Evolutionary conservation across 1,140 invertebrate genomes (phyloP), one percentile per base, ranked within the genome.

Genomic region (Sogatella furcifera): DNA sequence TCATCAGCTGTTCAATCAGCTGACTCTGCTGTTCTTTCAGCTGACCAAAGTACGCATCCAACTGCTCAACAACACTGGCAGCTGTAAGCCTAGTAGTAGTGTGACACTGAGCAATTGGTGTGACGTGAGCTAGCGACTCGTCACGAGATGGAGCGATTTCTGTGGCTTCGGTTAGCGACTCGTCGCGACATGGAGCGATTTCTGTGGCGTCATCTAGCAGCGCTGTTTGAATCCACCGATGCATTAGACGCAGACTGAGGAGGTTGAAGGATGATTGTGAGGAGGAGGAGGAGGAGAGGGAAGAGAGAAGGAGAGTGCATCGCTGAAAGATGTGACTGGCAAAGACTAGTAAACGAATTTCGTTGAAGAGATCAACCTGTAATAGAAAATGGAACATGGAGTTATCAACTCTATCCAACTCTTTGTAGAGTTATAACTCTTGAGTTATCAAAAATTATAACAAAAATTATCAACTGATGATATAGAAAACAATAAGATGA

Each of bases 161-260:
- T n/a, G n/a, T n/a, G n/a, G n/a, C n/a, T n/a, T n/a, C n/a, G n/a
- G n/a, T n/a, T n/a, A n/a, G n/a, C n/a, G n/a, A n/a, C n/a, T n/a
- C n/a, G n/a, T n/a, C n/a, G n/a, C n/a, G n/a, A n/a, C n/a, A n/a
- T n/a, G n/a, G n/a, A n/a, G n/a, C n/a, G n/a, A n/a, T n/a, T n/a
- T n/a, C 11, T 9, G 34, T 41, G 4, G 46, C 5, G 4, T 55
- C n/a, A 15, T 41, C 11, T 0, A 38, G 2, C 3, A 31, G 19
- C 10, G 42, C 24, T 13, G 24, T 6, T 22, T 14, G 31, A 8
- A 63, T 21, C 64, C 64, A 63, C 34, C 54, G 57, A 21, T 21
- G 55, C 55, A 63, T 38, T 14, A 65, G 42, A 17, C 46, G 43
- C 28, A 56, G 31, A 44, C 52, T 59, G 5, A 15, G 24, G 5